phyloP scores from a whole-genome alignment of 1,140 invertebrate genomes.

The Cydia strobilella region DNA sequence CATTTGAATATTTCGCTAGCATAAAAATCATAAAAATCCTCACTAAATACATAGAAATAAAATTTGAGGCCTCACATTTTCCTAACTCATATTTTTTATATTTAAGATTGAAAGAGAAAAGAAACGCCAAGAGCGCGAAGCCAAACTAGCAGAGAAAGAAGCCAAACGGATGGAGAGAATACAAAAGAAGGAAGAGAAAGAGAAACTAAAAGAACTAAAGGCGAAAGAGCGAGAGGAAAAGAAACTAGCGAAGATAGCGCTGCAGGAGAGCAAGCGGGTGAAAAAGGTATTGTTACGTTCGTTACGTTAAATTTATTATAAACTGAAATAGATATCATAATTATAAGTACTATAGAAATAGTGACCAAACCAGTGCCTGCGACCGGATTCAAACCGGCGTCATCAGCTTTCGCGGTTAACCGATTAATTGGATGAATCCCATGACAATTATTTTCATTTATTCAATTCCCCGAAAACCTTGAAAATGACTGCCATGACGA shows the following conservation, averaged over 20 bases:
- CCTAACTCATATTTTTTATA: constrained; percentile 19
- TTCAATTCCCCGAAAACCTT: too few relatives aligned
- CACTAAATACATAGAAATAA: too few relatives aligned
- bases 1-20: background rate
- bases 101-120: constrained; percentile 68
- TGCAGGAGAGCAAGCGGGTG: constrained; percentile 68
- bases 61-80: background rate
- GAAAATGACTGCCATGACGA: too few relatives aligned
- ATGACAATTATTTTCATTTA: too few relatives aligned
- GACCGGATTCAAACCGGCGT: too few relatives aligned
- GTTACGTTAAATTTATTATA: too few relatives aligned
- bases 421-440: too few relatives aligned
- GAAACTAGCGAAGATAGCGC: constrained; percentile 62
- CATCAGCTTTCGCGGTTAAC: too few relatives aligned
- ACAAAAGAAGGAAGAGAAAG: constrained; percentile 83
- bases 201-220: constrained; percentile 80
- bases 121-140: constrained; percentile 73
- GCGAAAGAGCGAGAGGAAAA: constrained; percentile 78
- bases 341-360: too few relatives aligned
- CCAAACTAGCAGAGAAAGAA: constrained; percentile 81
- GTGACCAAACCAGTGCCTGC: too few relatives aligned
- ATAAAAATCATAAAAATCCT: too few relatives aligned
- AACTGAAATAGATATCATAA: too few relatives aligned
- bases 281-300: constrained; percentile 58
- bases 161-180: constrained; percentile 81